These are phyloP conservation scores for Nemurella pictetii DNA, from an alignment of 2,888 invertebrate genomes.

Conservation along the genomic window DNA sequence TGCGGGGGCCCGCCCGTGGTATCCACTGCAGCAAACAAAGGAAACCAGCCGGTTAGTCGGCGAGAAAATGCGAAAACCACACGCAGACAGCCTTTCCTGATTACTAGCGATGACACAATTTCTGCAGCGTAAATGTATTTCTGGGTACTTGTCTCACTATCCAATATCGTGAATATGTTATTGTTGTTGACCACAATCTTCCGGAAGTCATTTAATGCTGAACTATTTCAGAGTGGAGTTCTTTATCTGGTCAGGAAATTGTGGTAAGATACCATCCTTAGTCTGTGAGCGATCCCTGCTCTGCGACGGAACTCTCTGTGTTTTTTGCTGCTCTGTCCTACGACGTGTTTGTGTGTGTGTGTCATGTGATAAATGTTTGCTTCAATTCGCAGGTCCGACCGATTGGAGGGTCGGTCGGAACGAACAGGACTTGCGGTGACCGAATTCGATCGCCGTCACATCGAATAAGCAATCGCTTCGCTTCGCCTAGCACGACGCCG, in stretches of 20 bases:
- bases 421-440: background rate
- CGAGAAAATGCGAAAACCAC: background rate
- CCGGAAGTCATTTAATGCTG: background rate
- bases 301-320: background rate
- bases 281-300: background rate
- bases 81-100: background rate
- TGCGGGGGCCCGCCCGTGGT: slow-evolving; percentile 51
- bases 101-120: background rate
- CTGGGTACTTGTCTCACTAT: background rate
- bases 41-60: background rate
- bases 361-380: background rate
- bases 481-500: background rate
- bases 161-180: background rate
- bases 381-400: background rate
- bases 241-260: background rate
- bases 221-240: background rate
- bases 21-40: slow-evolving; percentile 59
- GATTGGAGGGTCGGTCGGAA: background rate
- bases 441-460: background rate
- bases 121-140: background rate
- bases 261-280: background rate
- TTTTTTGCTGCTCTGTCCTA: background rate
- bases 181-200: background rate
- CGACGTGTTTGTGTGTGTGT: background rate
- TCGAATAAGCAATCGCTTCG: background rate